Evolutionary conservation across 2,113 vertebrate genomes (phyloP), one percentile per base, ranked within the genome.

Genomic region (Ardeotis arabs): DNA sequence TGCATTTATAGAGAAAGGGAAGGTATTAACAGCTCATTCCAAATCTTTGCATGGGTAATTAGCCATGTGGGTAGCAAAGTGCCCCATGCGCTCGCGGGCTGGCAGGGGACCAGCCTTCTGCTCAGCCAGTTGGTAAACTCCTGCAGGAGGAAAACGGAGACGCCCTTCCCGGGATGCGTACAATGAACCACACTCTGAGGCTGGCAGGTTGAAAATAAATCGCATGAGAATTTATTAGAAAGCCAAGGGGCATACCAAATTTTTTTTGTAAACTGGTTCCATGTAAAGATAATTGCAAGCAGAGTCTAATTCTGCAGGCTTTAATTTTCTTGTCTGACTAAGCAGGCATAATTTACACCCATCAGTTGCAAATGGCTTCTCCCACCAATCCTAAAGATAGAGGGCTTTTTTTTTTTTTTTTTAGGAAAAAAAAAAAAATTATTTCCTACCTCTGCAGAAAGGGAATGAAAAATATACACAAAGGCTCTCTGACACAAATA

Each of bases 321-420:
- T 92, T 95, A 84, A 95, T 97, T 97, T 95, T 95, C 93, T 92
- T 87, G 94, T 96, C 90, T 95, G 97, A 96, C 86, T 95, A 96
- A 93, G 93, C 84, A 86, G 87, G 90, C 70, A 28, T 96, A 94
- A 94, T 97, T 96, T 96, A 97, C 94, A 94, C 88, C 95, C 95
- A 80, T 97, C 96, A 92, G 72, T 92, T 90, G 86, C 88, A 95
- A 94, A 96, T 91, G 92, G 96, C 89, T 94, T 96, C 91, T 97
- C 95, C 86, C 88, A 91, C 84, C 84, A 87, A 78, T 75, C 78
- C 85, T 87, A 89, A 93, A 94, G 91, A 94, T 79, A 92, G 70
- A 73, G 85, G 62, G 12, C 3, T 90, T 58, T 39, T 78, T 77
- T 47, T 56, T 77, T 64, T 73, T 68, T 73, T 58, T 37, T 28